Percentiles rank a stretch among this genome's conserved stretches.
These are phyloP conservation scores for Halotydeus destructor DNA, from an alignment of 1,140 invertebrate genomes.

Conservation along the genomic window DNA sequence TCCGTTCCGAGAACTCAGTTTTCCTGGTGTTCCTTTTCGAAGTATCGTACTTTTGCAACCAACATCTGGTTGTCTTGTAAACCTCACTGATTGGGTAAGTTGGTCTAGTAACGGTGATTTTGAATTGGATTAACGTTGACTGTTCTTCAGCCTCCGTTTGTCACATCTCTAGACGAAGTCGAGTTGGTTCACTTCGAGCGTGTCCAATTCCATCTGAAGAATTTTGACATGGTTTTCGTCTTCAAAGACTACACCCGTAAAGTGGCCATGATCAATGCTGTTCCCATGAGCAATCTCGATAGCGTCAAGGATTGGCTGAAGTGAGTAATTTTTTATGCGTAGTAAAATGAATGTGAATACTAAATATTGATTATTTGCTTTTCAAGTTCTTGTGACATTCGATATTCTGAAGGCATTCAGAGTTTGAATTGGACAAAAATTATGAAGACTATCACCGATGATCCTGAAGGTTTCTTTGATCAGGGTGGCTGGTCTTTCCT, in stretches of 20 bases:
- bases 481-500: conserved; percentile 96
- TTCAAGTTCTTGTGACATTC: conserved; percentile 72
- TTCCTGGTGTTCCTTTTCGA: conserved; percentile 89
- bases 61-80: conserved; percentile 86
- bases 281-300: conserved; percentile 95
- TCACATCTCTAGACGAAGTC: conserved; percentile 89
- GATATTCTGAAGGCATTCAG: conserved; percentile 94
- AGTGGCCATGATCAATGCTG: conserved; percentile 85
- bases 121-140: conserved; percentile 1
- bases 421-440: conserved; percentile 98
- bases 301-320: conserved; percentile 99
- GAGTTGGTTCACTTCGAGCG: conserved; percentile 97
- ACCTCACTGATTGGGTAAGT: conserved; percentile 83
- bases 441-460: conserved; percentile 98
- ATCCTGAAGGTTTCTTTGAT: conserved; percentile 96
- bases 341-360: not conserved
- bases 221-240: conserved; percentile 99
- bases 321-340: conserved; percentile 37
- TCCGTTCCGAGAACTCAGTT: conserved; percentile 90
- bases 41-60: conserved; percentile 90
- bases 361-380: not conserved
- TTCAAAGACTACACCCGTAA: conserved; percentile 95
- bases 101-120: conserved; percentile 5
- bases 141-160: conserved; percentile 66
- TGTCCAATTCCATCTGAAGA: conserved; percentile 94